phyloP scores from a whole-genome alignment of 2,888 invertebrate genomes.

The Leptopilina myrica region DNA sequence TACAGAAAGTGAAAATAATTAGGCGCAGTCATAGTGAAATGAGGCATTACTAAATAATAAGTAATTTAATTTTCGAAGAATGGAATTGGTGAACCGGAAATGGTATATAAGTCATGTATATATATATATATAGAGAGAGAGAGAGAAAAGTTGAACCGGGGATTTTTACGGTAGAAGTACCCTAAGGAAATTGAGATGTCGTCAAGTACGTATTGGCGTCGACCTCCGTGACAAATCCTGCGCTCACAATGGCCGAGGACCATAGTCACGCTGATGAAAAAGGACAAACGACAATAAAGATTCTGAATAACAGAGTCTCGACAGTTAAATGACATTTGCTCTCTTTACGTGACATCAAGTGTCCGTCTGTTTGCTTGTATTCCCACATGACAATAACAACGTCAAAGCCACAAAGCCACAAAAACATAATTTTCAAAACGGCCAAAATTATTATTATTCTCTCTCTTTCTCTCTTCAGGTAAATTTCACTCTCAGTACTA shows the following conservation, averaged over 20 bases:
- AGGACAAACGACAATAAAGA: conserved; percentile 56
- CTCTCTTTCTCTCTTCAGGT: too few relatives aligned
- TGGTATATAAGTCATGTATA: background rate
- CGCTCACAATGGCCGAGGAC: conserved; percentile 52
- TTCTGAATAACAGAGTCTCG: conserved; percentile 53
- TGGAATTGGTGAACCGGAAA: conserved; percentile 9
- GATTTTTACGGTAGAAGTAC: conserved; percentile 24
- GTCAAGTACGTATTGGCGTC: conserved; percentile 42
- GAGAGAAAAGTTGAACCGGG: background rate
- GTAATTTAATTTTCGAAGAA: conserved; percentile 8
- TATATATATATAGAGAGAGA: background rate
- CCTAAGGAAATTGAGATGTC: conserved; percentile 33
- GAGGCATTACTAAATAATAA: conserved; percentile 17
- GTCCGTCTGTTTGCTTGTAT: conserved; percentile 66
- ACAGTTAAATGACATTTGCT: conserved; percentile 68
- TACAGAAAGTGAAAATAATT: too few relatives aligned
- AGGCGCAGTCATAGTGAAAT: background rate
- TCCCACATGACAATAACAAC: background rate
- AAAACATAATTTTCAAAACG: background rate
- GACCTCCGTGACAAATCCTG: conserved; percentile 51
- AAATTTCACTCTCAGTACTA: too few relatives aligned
- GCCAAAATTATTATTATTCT: too few relatives aligned
- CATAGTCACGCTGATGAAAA: conserved; percentile 45
- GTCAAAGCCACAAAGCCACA: conserved; percentile 31
- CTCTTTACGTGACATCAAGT: conserved; percentile 67